Conservation (phyloP, 2,797 vertebrate genomes). For the Threskiornis aethiopicus region DNA sequence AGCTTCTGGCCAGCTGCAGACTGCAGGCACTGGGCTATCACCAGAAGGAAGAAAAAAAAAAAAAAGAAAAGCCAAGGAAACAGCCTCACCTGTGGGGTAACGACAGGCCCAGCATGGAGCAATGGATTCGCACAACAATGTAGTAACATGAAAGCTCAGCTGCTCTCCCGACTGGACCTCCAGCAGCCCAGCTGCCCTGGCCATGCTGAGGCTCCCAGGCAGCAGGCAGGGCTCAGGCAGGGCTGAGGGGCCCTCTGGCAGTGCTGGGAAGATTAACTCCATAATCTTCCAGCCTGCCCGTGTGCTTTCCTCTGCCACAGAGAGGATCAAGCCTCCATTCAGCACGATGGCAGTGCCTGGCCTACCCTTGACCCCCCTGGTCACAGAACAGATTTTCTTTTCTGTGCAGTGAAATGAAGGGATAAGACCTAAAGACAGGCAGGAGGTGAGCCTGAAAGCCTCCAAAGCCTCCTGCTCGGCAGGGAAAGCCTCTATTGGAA, state of each 20-base stretch:
- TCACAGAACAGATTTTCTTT: background rate
- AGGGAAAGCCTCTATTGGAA: background rate
- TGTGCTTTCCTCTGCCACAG: background rate
- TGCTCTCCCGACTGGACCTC: background rate
- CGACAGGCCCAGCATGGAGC: fast-evolving
- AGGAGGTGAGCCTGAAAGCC: background rate
- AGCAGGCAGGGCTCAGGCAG: background rate
- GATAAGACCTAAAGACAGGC: background rate
- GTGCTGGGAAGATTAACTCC: background rate
- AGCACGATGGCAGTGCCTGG: background rate
- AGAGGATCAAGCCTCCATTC: background rate
- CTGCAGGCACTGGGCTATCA: background rate
- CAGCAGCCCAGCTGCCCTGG: background rate
- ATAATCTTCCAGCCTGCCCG: background rate
- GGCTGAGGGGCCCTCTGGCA: background rate
- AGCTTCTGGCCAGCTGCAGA: background rate
- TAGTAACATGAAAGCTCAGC: background rate
- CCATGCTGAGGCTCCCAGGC: background rate
- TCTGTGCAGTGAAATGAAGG: background rate
- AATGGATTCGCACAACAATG: background rate
- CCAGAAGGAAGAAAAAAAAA: background rate
- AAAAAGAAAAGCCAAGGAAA: background rate
- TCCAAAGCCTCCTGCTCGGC: background rate
- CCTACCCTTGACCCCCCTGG: background rate
- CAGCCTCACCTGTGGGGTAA: background rate